Evolutionary conservation across 1,140 invertebrate genomes (phyloP).

Genomic region (Pseudomyrmex concolor): DNA sequence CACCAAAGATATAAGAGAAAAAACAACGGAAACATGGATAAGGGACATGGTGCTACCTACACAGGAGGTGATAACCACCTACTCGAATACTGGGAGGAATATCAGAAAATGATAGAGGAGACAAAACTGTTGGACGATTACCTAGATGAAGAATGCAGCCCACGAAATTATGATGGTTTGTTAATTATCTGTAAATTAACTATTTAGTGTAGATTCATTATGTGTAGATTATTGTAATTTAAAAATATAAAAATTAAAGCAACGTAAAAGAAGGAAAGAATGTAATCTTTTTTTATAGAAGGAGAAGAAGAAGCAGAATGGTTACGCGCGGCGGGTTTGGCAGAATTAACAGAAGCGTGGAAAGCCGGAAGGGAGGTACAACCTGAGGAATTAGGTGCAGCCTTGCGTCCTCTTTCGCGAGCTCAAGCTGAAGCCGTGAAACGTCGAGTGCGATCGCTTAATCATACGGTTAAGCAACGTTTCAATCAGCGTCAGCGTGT

Average conservation of each 20-base stretch:
- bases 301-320: slow-evolving; percentile 87
- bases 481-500: slow-evolving; percentile 88
- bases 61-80: slow-evolving; percentile 81
- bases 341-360: slow-evolving; percentile 86
- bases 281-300: slow-evolving; percentile 77
- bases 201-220: too few relatives aligned
- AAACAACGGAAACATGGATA: slow-evolving; percentile 77
- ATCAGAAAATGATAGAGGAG: slow-evolving; percentile 84
- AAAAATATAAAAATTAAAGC: background rate
- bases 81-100: slow-evolving; percentile 85
- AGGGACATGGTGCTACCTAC: slow-evolving; percentile 76
- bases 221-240: background rate
- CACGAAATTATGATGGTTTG: slow-evolving; percentile 82
- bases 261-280: background rate
- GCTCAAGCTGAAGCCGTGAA: slow-evolving; percentile 91
- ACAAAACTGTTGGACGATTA: slow-evolving; percentile 85
- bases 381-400: slow-evolving; percentile 86
- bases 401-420: slow-evolving; percentile 86
- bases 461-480: slow-evolving; percentile 90
- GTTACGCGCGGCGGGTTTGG: slow-evolving; percentile 87
- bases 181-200: slow-evolving; percentile 3
- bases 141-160: slow-evolving; percentile 84
- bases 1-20: slow-evolving; percentile 20
- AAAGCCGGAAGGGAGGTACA: slow-evolving; percentile 87
- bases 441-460: slow-evolving; percentile 90